Conservation (phyloP, 2,113 vertebrate genomes). For the Strix uralensis region DNA sequence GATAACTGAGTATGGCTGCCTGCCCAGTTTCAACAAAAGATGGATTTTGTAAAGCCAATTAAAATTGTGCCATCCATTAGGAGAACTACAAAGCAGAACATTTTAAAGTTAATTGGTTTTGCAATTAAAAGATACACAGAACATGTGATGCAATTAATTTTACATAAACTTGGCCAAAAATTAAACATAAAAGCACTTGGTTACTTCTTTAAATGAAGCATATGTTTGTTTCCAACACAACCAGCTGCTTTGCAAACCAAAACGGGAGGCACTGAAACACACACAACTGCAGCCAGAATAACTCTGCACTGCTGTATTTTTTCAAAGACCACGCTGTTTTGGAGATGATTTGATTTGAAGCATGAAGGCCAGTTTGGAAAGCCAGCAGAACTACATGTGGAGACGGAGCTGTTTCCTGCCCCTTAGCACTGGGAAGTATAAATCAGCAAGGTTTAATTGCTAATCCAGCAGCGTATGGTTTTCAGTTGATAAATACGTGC, state of each 20-base stretch:
- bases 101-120: conserved; percentile 63
- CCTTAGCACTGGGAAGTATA: background rate
- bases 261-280: background rate
- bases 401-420: background rate
- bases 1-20: conserved; percentile 24
- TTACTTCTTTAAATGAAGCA: background rate
- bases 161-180: conserved; percentile 12
- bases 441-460: background rate
- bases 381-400: background rate
- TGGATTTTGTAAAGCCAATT: conserved; percentile 37
- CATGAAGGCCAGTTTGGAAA: background rate
- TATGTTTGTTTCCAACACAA: background rate
- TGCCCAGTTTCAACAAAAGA: conserved; percentile 42
- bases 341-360: background rate
- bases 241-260: background rate
- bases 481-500: background rate
- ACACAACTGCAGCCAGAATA: background rate
- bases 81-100: conserved; percentile 52
- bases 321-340: background rate
- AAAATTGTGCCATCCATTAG: conserved; percentile 42
- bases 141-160: conserved; percentile 55
- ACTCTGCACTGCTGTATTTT: background rate
- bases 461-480: background rate
- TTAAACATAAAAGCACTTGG: background rate
- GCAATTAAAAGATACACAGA: conserved; percentile 50